Conservation (phyloP, 2,113 vertebrate species). For the Dolichallabes microphthalmus region DNA sequence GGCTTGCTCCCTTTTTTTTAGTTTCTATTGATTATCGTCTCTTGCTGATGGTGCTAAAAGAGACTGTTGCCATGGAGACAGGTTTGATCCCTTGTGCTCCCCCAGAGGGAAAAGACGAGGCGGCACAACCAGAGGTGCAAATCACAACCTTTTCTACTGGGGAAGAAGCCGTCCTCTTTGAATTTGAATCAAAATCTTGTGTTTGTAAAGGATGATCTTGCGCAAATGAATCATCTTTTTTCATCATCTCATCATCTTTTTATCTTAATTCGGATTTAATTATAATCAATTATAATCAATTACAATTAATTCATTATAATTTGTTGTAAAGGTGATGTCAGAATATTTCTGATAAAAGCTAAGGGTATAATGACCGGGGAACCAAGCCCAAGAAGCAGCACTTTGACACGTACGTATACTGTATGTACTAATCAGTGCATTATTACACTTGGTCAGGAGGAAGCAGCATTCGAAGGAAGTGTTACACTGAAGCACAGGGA, state of each 20-base stretch:
- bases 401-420: no score
- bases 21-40: constrained; percentile 39
- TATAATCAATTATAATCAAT: no score
- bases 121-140: constrained; percentile 39
- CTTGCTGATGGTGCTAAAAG: constrained; percentile 36
- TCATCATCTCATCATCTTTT: no score
- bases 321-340: not conserved
- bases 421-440: no score
- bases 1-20: constrained; percentile 16
- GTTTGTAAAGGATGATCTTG: not conserved
- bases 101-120: constrained; percentile 38
- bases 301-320: not conserved
- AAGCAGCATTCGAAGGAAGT: no score
- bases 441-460: no score
- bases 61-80: constrained; percentile 55
- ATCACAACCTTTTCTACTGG: constrained; percentile 17
- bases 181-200: not conserved
- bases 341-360: not conserved
- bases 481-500: no score
- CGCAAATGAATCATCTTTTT: not conserved
- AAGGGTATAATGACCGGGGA: no score
- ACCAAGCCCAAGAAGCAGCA: no score
- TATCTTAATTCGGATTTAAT: no score
- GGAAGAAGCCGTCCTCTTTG: not conserved
- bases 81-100: constrained; percentile 23